A percentile compares a stretch with the other conserved stretches of the same genome.
These are phyloP conservation scores for Artibeus jamaicensis DNA, from an alignment of 2,797 vertebrate species.

Conservation along the genomic window DNA sequence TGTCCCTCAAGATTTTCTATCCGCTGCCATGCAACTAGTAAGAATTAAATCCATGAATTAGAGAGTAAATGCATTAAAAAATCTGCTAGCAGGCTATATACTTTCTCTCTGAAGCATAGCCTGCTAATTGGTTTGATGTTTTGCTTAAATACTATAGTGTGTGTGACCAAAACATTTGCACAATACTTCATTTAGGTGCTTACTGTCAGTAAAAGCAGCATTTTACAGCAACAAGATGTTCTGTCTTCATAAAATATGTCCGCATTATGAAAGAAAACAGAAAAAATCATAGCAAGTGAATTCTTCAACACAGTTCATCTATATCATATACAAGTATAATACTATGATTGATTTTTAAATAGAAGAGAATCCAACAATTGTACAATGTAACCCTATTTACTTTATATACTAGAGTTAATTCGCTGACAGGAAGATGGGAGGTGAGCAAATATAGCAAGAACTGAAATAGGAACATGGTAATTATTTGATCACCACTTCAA, in stretches of 20 bases:
- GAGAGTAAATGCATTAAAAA: slow-evolving; percentile 23
- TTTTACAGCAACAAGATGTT: neutral
- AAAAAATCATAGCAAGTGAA: neutral
- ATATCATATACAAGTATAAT: neutral
- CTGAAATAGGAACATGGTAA: slow-evolving; percentile 28
- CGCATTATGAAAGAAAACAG: slow-evolving; percentile 24
- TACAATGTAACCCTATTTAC: neutral
- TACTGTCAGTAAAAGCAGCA: slow-evolving; percentile 50
- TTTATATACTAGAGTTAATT: neutral
- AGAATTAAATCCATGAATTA: slow-evolving; percentile 23
- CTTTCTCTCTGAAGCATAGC: slow-evolving; percentile 36
- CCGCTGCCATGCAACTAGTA: neutral
- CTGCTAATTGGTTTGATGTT: slow-evolving; percentile 62
- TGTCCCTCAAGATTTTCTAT: slow-evolving; percentile 47
- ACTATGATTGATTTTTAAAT: neutral
- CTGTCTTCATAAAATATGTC: slow-evolving; percentile 55
- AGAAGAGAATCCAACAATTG: neutral
- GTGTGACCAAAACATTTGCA: slow-evolving; percentile 53
- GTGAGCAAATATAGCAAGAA: slow-evolving; percentile 3
- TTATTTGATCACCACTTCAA: slow-evolving; percentile 32
- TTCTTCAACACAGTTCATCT: slow-evolving; percentile 5
- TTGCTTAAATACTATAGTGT: slow-evolving; percentile 10
- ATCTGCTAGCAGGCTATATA: neutral
- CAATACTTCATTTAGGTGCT: slow-evolving; percentile 31
- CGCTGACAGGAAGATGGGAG: neutral